Conservation (phyloP, 1,140 invertebrate species). For the Cephus cinctus region DNA sequence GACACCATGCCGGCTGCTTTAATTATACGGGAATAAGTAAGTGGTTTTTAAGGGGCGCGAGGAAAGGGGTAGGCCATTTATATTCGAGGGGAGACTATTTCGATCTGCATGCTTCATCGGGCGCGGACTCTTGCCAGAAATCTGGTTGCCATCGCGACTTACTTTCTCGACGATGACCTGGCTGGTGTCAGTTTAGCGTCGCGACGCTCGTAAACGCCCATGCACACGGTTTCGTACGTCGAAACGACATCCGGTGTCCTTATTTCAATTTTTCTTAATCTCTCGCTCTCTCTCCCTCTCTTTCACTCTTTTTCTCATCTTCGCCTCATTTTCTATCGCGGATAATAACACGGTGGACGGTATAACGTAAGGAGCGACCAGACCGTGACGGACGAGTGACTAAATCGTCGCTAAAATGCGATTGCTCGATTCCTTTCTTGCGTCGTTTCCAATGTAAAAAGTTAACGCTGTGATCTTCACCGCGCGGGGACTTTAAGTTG, state of each 20-base stretch:
- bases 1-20: background rate
- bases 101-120: background rate
- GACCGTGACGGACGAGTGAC: constrained; percentile 30
- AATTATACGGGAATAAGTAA: background rate
- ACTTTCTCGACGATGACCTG: background rate
- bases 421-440: constrained; percentile 21
- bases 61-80: too few species aligned
- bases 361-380: constrained; percentile 15
- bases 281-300: too few species aligned
- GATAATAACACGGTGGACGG: constrained; percentile 8
- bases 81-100: background rate
- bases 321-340: too few species aligned
- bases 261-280: too few species aligned
- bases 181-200: background rate
- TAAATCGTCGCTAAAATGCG: constrained; percentile 40
- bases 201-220: background rate
- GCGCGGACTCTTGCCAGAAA: background rate
- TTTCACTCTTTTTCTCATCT: too few species aligned
- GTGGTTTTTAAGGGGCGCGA: too few species aligned
- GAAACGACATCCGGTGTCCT: too few species aligned
- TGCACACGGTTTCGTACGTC: too few species aligned
- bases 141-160: background rate
- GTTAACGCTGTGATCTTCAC: constrained; percentile 37
- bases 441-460: constrained; percentile 7
- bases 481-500: constrained; percentile 35